These are phyloP conservation scores for Chlorocebus sabaeus DNA, from an alignment of 2,113 vertebrate species.

Conservation along the genomic window DNA sequence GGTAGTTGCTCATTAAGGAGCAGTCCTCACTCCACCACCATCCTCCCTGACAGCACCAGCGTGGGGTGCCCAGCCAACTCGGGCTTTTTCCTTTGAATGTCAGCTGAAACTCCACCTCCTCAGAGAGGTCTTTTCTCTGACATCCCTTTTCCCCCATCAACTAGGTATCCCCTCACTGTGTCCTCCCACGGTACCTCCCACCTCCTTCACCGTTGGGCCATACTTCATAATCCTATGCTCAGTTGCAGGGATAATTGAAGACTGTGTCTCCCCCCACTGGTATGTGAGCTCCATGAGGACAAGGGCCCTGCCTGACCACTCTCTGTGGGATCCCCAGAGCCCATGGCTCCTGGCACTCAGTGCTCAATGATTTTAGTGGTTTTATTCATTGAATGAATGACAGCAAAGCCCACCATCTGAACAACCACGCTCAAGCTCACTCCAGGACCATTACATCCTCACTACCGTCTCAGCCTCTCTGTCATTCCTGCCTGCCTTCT, in stretches of 20 bases:
- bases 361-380: background rate
- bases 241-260: background rate
- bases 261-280: background rate
- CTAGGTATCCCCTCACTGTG: background rate
- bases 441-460: background rate
- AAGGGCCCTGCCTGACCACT: background rate
- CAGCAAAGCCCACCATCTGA: no score
- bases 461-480: background rate
- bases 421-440: background rate
- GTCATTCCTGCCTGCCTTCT: background rate
- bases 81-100: background rate
- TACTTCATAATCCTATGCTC: background rate
- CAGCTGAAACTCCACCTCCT: background rate
- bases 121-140: background rate
- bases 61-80: background rate
- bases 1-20: background rate
- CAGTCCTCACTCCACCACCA: fast-evolving
- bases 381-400: background rate
- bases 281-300: background rate
- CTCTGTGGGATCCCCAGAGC: background rate
- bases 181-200: background rate
- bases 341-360: background rate
- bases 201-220: no score
- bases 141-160: no score
- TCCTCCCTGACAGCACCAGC: background rate